Evolutionary conservation across 2,888 invertebrate genomes (phyloP).

Genomic region (Ichneumoninae sp.): DNA sequence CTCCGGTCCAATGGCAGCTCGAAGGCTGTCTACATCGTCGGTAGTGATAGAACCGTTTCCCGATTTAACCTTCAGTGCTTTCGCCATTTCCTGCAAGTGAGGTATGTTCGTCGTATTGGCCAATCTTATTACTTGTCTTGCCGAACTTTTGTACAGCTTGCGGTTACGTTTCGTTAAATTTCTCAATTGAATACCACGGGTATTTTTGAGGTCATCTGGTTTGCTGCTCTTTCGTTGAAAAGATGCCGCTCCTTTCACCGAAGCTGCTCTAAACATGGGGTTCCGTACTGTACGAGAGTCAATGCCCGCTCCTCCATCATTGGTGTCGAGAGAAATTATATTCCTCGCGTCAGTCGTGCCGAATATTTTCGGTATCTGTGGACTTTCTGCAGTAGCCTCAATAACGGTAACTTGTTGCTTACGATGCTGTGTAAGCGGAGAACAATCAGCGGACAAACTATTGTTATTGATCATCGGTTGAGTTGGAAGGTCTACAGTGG

Average conservation of each 20-base stretch:
- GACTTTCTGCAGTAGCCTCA: not conserved
- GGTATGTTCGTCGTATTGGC: slow-evolving; percentile 3
- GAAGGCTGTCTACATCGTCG: slow-evolving; percentile 7
- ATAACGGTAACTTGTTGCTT: not conserved
- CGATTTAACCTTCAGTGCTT: slow-evolving; percentile 2
- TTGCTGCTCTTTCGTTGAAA: not conserved
- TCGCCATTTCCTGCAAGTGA: slow-evolving; percentile 14
- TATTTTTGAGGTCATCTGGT: too few species aligned
- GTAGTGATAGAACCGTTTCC: not conserved
- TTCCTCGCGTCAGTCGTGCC: not conserved
- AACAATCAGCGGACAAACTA: not conserved
- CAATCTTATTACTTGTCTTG: slow-evolving; percentile 1
- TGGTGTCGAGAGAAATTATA: not conserved
- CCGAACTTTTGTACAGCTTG: not conserved
- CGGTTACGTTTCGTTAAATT: not conserved
- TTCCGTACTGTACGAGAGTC: not conserved
- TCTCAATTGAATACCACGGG: too few species aligned
- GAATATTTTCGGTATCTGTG: not conserved
- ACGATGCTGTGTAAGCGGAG: not conserved
- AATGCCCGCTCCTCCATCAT: not conserved
- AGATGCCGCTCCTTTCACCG: not conserved
- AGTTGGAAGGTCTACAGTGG: not conserved
- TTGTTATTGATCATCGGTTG: not conserved
- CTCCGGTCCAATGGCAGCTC: not conserved
- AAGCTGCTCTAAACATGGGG: not conserved